These are phyloP conservation scores for Tragelaphus buxtoni DNA, from an alignment of 2,113 vertebrate species.

Conservation along the genomic window DNA sequence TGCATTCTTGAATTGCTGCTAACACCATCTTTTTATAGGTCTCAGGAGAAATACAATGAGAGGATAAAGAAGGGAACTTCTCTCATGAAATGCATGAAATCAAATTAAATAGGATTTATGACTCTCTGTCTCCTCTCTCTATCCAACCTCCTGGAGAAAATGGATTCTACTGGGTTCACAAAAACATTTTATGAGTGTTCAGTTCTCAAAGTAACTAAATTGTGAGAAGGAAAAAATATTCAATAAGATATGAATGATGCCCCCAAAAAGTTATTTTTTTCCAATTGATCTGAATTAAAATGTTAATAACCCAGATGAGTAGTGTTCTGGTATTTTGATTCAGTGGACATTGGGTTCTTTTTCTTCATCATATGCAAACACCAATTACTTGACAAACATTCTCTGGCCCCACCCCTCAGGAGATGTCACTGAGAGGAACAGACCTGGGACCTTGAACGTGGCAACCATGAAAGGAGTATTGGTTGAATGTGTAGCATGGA, in stretches of 20 bases:
- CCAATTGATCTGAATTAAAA: background rate
- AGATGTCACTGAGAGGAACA: background rate
- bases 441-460: background rate
- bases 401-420: background rate
- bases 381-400: background rate
- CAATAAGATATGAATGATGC: background rate
- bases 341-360: background rate
- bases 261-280: background rate
- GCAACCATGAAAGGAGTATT: background rate
- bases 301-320: background rate
- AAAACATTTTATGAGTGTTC: conserved; percentile 24
- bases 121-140: conserved; percentile 17
- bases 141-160: conserved; percentile 23
- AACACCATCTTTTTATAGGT: conserved; percentile 29
- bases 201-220: conserved; percentile 37
- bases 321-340: background rate
- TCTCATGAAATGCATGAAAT: conserved; percentile 24
- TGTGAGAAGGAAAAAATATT: conserved; percentile 6
- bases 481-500: background rate
- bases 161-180: background rate
- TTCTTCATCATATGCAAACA: background rate
- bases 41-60: conserved; percentile 32
- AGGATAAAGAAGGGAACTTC: conserved; percentile 17
- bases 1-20: conserved; percentile 40
- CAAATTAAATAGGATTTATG: conserved; percentile 55